A percentile compares a stretch with the other conserved stretches of the same genome.
Evolutionary conservation across 1,140 invertebrate genomes (phyloP).

Genomic region (Amphibalanus amphitrite): DNA sequence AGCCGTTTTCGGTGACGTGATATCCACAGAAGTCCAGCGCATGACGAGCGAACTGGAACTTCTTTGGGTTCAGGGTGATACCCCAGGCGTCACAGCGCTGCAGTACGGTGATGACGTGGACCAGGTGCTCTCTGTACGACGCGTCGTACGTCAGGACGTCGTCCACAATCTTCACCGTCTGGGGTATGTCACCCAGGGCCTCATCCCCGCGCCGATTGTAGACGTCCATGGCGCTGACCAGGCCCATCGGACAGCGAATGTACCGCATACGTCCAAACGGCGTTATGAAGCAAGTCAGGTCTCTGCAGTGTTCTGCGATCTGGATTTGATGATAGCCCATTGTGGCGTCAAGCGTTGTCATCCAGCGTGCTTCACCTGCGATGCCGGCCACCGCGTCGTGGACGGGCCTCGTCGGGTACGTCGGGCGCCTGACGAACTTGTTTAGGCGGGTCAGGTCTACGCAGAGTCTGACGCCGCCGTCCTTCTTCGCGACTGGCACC

Average conservation of each 20-base stretch:
- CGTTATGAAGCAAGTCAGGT: conserved; percentile 21
- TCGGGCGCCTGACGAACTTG: conserved; percentile 18
- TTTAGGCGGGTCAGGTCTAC: conserved; percentile 20
- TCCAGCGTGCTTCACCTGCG: conserved; percentile 7
- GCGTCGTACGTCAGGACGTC: conserved; percentile 15
- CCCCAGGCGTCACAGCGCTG: conserved; percentile 2
- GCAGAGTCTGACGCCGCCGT: conserved; percentile 10
- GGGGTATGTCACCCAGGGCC: conserved; percentile 12
- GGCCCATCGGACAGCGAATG: conserved; percentile 14
- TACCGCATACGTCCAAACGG: conserved; percentile 17
- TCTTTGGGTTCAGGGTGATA: conserved; percentile 10
- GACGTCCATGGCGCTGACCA: conserved; percentile 17
- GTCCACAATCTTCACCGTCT: conserved; percentile 17
- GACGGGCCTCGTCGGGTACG: conserved; percentile 18
- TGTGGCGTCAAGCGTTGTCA: conserved; percentile 20
- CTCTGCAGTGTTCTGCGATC: conserved; percentile 17
- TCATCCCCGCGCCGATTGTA: conserved; percentile 17
- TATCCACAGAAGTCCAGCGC: conserved; percentile 11
- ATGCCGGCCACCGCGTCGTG: conserved; percentile 17
- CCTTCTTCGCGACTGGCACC: conserved; percentile 13
- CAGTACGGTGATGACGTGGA: conserved; percentile 8
- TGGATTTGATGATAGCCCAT: conserved; percentile 22
- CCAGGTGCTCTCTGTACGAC: conserved; percentile 11
- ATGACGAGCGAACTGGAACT: conserved; percentile 8
- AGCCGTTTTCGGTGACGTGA: conserved; percentile 7